A percentile compares a stretch with the other conserved stretches of the same genome.
Evolutionary conservation across 2,888 invertebrate species (phyloP).

Genomic region (Ectemnius continuus): DNA sequence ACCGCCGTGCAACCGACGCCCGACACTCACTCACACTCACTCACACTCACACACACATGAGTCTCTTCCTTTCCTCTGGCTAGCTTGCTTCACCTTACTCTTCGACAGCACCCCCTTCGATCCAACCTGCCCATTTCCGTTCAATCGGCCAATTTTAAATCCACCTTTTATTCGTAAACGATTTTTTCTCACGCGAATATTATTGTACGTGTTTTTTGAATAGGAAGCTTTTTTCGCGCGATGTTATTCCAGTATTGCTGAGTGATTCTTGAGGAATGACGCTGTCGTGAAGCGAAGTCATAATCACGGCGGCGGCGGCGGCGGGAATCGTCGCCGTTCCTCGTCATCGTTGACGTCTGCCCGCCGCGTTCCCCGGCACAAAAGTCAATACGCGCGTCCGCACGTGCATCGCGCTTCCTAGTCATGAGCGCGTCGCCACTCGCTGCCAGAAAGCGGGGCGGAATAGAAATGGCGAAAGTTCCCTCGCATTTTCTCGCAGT

Average conservation of each 20-base stretch:
- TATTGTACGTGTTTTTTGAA: no score
- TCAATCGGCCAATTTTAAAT: no score
- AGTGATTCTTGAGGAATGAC: background rate
- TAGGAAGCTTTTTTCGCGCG: background rate
- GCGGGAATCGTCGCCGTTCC: conserved; percentile 16
- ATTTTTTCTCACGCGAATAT: no score
- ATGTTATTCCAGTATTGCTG: background rate
- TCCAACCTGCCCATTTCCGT: no score
- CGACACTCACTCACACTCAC: conserved; percentile 33
- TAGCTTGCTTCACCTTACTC: background rate
- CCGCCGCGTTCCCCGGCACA: conserved; percentile 39
- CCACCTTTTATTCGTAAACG: no score
- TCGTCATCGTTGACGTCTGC: conserved; percentile 43
- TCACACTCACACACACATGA: conserved; percentile 15
- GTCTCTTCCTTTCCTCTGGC: conserved; percentile 32
- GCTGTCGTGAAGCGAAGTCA: background rate
- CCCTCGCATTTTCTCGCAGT: no score
- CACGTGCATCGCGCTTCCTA: conserved; percentile 63
- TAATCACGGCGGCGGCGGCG: background rate
- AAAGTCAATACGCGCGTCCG: conserved; percentile 55
- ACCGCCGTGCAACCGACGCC: conserved; percentile 65
- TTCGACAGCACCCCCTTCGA: no score
- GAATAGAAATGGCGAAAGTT: no score
- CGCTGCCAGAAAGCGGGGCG: no score
- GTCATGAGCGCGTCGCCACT: no score